These are phyloP conservation scores for Hippopotamus amphibius DNA, from an alignment of 2,113 vertebrate species.

Conservation along the genomic window DNA sequence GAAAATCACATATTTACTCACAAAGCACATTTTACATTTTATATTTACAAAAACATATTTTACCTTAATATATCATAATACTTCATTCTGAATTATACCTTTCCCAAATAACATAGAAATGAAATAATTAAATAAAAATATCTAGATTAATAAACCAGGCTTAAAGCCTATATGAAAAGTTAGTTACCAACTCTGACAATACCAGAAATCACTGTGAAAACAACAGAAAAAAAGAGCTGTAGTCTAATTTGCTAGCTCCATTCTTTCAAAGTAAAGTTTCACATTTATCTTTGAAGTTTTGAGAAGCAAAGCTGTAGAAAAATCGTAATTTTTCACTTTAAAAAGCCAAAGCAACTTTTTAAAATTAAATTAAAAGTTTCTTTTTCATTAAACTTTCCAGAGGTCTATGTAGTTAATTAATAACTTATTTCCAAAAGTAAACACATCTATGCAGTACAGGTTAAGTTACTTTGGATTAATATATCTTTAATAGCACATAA, in stretches of 20 bases:
- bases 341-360: background rate
- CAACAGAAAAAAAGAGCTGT: background rate
- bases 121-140: background rate
- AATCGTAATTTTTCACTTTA: background rate
- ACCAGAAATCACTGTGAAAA: background rate
- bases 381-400: background rate
- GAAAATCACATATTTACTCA: slow-evolving; percentile 5
- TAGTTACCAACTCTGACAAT: background rate
- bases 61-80: background rate
- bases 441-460: background rate
- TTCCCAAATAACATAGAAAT: slow-evolving; percentile 1
- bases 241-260: background rate
- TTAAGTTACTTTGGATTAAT: background rate
- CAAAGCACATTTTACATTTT: background rate
- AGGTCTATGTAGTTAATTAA: background rate
- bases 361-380: slow-evolving; percentile 5
- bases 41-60: slow-evolving; percentile 5
- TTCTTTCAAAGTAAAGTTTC: background rate
- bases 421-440: slow-evolving; percentile 45
- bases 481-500: background rate
- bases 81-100: slow-evolving; percentile 26
- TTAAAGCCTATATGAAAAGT: background rate
- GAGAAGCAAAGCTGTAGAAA: slow-evolving; percentile 6
- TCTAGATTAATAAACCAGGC: slow-evolving; percentile 11
- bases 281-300: background rate